phyloP scores from a whole-genome alignment of 2,113 vertebrate genomes.

The Emberiza fucata region DNA sequence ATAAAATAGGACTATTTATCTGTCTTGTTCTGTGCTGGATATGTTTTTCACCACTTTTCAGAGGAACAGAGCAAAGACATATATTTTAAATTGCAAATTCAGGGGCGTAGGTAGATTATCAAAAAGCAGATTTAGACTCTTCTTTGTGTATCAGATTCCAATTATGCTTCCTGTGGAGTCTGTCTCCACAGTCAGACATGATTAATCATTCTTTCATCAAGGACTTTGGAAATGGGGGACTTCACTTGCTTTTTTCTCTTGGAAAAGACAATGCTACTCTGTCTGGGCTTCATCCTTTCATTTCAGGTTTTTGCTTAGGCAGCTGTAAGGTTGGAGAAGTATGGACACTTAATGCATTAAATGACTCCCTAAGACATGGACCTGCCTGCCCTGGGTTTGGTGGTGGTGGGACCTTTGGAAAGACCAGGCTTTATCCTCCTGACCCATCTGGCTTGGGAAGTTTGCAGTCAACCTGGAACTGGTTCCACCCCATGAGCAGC shows the following conservation, averaged over 20 bases:
- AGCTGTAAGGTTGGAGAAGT: neutral
- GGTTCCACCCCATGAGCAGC: neutral
- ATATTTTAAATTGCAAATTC: neutral
- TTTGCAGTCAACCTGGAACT: neutral
- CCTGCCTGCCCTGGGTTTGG: fast-evolving
- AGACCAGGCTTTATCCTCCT: neutral
- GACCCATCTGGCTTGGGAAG: neutral
- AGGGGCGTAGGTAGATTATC: neutral
- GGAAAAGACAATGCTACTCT: neutral
- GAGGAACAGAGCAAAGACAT: neutral
- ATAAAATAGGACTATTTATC: neutral
- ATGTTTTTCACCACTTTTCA: neutral
- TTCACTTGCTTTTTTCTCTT: neutral
- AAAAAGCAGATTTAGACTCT: neutral
- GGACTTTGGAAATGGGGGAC: neutral
- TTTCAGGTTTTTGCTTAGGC: neutral
- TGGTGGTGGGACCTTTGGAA: neutral
- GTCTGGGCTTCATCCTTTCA: neutral
- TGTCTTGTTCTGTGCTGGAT: neutral
- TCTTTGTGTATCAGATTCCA: neutral
- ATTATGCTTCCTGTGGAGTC: neutral
- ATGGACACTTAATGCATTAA: neutral
- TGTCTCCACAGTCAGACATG: neutral
- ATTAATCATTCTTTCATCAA: neutral
- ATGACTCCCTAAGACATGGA: neutral